Evolutionary conservation across 2,888 invertebrate genomes (phyloP), one percentile per base, ranked within the genome.

Genomic region (Lasioglossum zephyrum): DNA sequence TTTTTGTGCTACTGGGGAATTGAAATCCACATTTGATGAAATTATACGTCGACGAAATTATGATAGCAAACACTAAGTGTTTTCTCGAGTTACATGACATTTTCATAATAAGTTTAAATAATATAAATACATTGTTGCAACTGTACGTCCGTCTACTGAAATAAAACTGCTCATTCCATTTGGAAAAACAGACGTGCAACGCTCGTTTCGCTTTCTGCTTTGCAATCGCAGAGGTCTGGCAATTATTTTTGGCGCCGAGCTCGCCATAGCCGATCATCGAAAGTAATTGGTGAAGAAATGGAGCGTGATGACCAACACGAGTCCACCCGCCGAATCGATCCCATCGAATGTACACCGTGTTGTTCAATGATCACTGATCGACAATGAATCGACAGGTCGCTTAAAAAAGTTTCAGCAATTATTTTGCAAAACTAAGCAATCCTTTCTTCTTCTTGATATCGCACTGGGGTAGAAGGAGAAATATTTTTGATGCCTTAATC

Each of bases 211-310:
- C 47, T 44, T 81, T 82, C 69, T 79, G 79, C 77, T 57, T 80
- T 73, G 82, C 77, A 66, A 82, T 84, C 81, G 82, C 84, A 69
- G 82, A 79, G 74, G 72, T 81, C 83, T 81, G 84, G 84, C 83
- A 87, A 87, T 85, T 89, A 89, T 90, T 90, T 89, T 87, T 88
- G 79, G 88, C 90, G 81, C 76, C 83, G 79, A 77, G 84, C 74
- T 77, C 82, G 49, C 82, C 86, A 75, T 76, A 81, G 87, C 74
- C 73, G 75, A 77, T 73, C 82, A 77, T 89, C 83, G 82, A 82
- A 49, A 82, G 81, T 79, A 85, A 89, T 88, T 88, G 83, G 79
- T 80, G 74, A 78, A 77, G 81, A 88, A 89, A 83, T 77, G 76
- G 82, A 85, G 75, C 85, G 83, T 75, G 79, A 89, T 86, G 84